Evolutionary conservation across 2,888 invertebrate species (phyloP), one percentile per base, ranked within the genome.

Genomic region (Chouioia cunea): DNA sequence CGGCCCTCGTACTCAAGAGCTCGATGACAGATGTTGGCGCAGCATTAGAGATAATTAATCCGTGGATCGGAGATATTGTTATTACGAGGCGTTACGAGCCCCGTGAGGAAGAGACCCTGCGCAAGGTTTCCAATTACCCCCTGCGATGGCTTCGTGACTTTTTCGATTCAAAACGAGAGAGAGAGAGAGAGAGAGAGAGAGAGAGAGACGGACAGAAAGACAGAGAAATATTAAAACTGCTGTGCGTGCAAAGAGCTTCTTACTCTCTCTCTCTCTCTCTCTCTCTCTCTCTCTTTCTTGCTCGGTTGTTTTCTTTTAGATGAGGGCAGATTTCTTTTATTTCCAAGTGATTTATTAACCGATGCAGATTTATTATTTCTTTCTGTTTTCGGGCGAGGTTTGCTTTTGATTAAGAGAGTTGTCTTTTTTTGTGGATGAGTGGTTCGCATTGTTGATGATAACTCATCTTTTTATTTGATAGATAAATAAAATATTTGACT

Each of bases 21-120:
- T 68, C 77, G 81, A 82, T 83, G 83, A 85, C 83, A 84, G 84
- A 84, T 84, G 84, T 82, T 83, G 75, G 74, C 78, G 76, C 77
- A 77, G 78, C 81, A 84, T 84, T 85, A 84, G 83, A n/a, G n/a
- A 83, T 84, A 82, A 85, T 85, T 85, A 83, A 84, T 83, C 82
- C 77, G 70, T 18, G 59, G 22, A 3, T 27, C 27, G 27, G 27
- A 27, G 27, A 27, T 27, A 27, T 27, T 27, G 27, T 27, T 27
- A 27, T 27, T 27, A 6, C 27, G 27, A 6, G 27, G 27, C 27
- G 27, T 27, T 27, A 27, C 27, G 27, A 27, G 43, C 62, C 10
- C 23, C 22, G 43, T 22, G 50, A 47, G 46, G 22, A n/a, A 63
- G 23, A n/a, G 16, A 4, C 27, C 27, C 27, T 27, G 6, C n/a